These are phyloP conservation scores for Etheostoma spectabile DNA, from an alignment of 2,113 vertebrate species.

Conservation along the genomic window DNA sequence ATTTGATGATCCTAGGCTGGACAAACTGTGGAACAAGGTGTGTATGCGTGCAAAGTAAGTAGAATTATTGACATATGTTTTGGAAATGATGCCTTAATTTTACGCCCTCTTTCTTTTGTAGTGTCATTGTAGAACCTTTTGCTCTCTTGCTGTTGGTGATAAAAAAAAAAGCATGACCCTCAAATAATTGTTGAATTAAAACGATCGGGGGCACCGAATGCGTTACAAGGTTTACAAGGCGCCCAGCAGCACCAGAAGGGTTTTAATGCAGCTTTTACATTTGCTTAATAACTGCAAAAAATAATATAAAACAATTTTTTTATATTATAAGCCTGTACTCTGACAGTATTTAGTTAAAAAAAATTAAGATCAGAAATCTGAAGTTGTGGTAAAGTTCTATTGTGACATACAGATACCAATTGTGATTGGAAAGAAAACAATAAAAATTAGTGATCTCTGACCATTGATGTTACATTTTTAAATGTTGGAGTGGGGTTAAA, in stretches of 20 bases:
- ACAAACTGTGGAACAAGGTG: conserved; percentile 98
- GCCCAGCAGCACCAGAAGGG: background rate
- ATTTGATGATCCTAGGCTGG: conserved; percentile 92
- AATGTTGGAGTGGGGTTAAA: background rate
- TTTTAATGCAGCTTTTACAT: background rate
- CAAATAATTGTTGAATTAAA: background rate
- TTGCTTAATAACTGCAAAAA: background rate
- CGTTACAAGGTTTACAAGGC: background rate
- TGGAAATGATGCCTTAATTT: background rate
- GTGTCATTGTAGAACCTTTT: background rate
- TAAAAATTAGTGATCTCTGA: background rate
- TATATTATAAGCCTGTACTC: background rate
- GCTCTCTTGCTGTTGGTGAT: background rate
- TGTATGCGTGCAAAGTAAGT: background rate
- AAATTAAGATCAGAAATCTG: background rate
- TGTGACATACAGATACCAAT: background rate
- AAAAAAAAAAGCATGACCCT: background rate
- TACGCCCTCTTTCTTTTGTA: background rate
- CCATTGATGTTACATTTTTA: no score
- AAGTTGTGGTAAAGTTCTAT: background rate
- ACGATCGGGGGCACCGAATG: background rate
- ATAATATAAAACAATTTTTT: no score
- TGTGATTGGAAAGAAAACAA: background rate
- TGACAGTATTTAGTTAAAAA: background rate
- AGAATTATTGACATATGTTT: background rate